Base-by-base conservation (phyloP, 2,797 vertebrate species). In the Dromococcyx pavoninus region DNA sequence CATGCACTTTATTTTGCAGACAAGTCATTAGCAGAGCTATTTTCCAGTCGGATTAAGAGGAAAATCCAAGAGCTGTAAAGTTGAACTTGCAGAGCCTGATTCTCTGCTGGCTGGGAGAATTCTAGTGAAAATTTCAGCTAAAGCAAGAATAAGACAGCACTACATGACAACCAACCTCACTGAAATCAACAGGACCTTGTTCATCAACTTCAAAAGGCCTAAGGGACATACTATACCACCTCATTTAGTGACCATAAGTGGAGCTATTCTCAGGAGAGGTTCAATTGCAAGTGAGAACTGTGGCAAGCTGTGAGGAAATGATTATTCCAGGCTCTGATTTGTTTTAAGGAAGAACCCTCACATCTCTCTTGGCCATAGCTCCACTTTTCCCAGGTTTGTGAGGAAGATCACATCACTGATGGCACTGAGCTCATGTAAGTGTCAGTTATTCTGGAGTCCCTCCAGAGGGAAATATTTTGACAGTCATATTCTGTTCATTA, bases 391-490 rank as follows among this genome's bases (percentile, higher is more conserved):
- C 88, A 76, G 83, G 88, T 81, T 37, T 44, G 39, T 24, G 39
- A 85, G 69, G 80, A 92, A 90, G 80, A 70, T 94, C 84, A 24
- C 32, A 54, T 54, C 6, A 28, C 87, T 93, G 73, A 81, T 91
- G 75, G 70, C 56, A 90, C 70, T 23, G 39, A 93, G 85, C 84
- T 92, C 92, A 41, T 32, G 25, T 57, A 70, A 86, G 95, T 91
- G 93, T 88, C 93, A 89, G 91, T 94, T 96, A 89, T 82, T 94
- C 88, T 94, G 94, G 93, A 89, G 57, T 35, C 76, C 83, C 88
- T 92, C 90, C 93, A 89, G 85, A 89, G 78, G 37, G 66, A 94
- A 96, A 89, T 91, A 94, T 95, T 96, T 94, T 96, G 94, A 95
- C 88, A 93, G 67, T 75, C 84, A 73, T 88, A 88, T 86, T 94